Conservation (phyloP, 1,140 invertebrate genomes). For the Archivesica marissinica region DNA sequence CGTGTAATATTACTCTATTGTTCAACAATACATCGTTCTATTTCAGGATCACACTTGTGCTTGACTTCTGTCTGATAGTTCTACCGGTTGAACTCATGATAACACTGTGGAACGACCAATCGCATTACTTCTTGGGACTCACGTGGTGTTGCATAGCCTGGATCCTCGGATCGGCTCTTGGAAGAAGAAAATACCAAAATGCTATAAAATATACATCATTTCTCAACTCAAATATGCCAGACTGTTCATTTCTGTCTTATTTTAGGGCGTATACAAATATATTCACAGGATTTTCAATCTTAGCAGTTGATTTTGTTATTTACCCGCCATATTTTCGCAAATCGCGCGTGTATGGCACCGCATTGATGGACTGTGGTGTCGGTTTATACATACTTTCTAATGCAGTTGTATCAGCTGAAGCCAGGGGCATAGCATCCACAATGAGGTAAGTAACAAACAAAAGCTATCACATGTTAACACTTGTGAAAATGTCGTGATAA, state of each 20-base stretch:
- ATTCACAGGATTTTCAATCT: conserved; percentile 43
- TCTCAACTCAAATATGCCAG: not conserved
- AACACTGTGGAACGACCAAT: conserved; percentile 21
- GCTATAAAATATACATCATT: not conserved
- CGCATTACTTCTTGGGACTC: not conserved
- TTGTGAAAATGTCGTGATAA: no score
- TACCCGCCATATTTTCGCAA: conserved; percentile 48
- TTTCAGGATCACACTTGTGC: conserved; percentile 12
- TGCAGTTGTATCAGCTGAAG: conserved; percentile 37
- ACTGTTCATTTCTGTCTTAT: not conserved
- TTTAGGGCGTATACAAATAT: conserved; percentile 44
- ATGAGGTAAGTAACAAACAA: conserved; percentile 6
- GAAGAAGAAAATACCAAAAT: not conserved
- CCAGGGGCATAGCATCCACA: conserved; percentile 11
- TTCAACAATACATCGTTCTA: conserved; percentile 1
- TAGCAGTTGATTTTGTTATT: conserved; percentile 46
- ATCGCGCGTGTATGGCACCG: conserved; percentile 31
- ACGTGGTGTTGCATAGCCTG: not conserved
- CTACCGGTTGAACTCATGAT: conserved; percentile 48
- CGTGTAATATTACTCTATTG: no score
- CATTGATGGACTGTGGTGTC: conserved; percentile 49
- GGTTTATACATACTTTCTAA: conserved; percentile 47
- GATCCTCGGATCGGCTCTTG: not conserved
- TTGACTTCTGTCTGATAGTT: conserved; percentile 1
- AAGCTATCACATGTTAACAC: no score